Evolutionary conservation across 2,113 vertebrate species (phyloP).

Genomic region (Alethe castanea): DNA sequence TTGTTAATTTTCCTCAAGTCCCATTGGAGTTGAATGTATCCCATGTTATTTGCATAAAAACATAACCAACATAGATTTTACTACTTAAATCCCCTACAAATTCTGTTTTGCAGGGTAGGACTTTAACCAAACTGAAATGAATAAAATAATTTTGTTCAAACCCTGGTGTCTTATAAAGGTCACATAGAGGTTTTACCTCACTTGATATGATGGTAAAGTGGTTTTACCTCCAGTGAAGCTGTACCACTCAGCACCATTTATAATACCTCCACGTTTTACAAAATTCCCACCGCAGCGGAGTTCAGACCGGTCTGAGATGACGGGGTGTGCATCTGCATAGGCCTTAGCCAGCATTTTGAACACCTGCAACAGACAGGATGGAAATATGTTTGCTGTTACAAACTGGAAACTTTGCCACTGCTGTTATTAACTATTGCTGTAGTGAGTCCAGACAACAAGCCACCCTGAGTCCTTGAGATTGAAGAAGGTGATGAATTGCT

Average conservation of each 20-base stretch:
- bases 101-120: neutral
- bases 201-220: conserved; percentile 32
- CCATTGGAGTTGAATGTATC: neutral
- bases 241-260: conserved; percentile 96
- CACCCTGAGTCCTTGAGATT: rapidly evolving
- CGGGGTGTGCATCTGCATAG: conserved; percentile 85
- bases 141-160: neutral
- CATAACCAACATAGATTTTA: neutral
- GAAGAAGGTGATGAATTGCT: neutral
- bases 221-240: conserved; percentile 93
- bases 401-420: neutral
- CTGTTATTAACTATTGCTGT: neutral
- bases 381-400: neutral
- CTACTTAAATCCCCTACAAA: neutral
- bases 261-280: conserved; percentile 82
- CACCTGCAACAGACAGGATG: conserved; percentile 67
- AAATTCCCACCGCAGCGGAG: conserved; percentile 91
- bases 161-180: neutral
- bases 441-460: neutral
- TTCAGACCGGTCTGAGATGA: conserved; percentile 88
- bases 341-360: conserved; percentile 89
- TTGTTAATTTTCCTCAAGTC: neutral
- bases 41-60: neutral
- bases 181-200: conserved; percentile 51
- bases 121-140: neutral